Conservation (phyloP, 2,113 vertebrate genomes). For the Chitala chitala region DNA sequence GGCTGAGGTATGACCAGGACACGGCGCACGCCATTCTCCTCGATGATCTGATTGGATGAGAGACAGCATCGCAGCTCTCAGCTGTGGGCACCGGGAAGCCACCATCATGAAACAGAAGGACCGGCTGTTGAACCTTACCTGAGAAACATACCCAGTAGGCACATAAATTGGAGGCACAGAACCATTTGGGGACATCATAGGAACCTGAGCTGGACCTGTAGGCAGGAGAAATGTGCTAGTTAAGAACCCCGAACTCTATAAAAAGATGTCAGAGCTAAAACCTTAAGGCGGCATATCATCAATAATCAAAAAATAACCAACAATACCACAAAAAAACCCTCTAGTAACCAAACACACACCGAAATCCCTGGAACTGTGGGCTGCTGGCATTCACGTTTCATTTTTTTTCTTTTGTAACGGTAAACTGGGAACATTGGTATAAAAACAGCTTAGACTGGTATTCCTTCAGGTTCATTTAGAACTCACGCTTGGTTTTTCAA, state of each 20-base stretch:
- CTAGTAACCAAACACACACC: too few relatives aligned
- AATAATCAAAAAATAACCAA: too few relatives aligned
- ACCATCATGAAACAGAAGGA: not conserved
- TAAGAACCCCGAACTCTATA: not conserved
- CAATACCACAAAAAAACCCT: too few relatives aligned
- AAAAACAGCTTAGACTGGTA: not conserved
- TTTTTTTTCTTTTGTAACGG: too few relatives aligned
- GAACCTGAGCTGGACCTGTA: slow-evolving; percentile 95
- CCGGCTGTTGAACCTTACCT: slow-evolving; percentile 60
- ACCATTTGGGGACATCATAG: slow-evolving; percentile 99
- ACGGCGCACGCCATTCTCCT: slow-evolving; percentile 92
- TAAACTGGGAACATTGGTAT: not conserved
- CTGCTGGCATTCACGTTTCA: too few relatives aligned
- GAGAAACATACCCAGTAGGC: slow-evolving; percentile 99
- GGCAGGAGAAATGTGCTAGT: not conserved
- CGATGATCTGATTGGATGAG: slow-evolving; percentile 76
- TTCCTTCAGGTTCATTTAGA: not conserved
- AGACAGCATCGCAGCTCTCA: not conserved
- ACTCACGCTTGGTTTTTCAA: not conserved
- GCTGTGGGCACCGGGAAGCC: not conserved
- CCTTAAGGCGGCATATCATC: too few relatives aligned
- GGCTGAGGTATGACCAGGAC: slow-evolving; percentile 96
- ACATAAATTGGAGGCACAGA: slow-evolving; percentile 99
- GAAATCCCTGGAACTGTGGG: too few relatives aligned
- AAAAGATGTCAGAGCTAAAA: too few relatives aligned